A percentile compares a stretch with the other conserved stretches of the same genome.
These are phyloP conservation scores for Boulengerochromis microlepis DNA, from an alignment of 2,113 vertebrate genomes.

Conservation along the genomic window DNA sequence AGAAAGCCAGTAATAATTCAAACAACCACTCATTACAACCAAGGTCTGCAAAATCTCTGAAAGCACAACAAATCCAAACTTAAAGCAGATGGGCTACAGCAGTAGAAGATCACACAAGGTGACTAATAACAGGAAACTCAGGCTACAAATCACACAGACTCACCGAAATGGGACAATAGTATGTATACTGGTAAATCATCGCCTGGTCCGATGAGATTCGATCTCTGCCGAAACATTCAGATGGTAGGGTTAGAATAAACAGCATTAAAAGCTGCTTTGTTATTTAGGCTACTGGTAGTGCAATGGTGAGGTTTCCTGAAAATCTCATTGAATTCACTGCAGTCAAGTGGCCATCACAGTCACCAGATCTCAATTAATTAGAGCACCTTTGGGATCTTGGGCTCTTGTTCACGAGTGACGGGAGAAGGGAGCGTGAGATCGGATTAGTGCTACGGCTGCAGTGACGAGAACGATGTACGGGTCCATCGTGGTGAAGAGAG, in stretches of 20 bases:
- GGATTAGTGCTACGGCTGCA: background rate
- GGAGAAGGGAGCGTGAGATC: background rate
- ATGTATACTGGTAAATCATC: background rate
- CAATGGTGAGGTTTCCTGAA: background rate
- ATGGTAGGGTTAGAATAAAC: background rate
- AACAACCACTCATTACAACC: background rate
- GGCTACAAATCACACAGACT: background rate
- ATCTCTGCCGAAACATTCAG: background rate
- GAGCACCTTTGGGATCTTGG: background rate
- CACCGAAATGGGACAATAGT: background rate
- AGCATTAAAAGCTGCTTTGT: background rate
- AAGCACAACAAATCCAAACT: background rate
- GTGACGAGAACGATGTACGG: accelerated
- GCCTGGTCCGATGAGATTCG: background rate
- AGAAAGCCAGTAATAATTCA: background rate
- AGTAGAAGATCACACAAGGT: background rate
- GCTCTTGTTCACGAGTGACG: background rate
- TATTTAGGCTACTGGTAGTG: background rate
- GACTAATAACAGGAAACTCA: background rate
- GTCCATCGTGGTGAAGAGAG: background rate
- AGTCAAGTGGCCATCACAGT: background rate
- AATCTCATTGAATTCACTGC: background rate
- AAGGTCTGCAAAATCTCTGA: background rate
- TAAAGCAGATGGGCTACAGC: background rate
- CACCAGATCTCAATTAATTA: background rate